Percentiles rank a stretch among this genome's conserved stretches.
phyloP scores from a whole-genome alignment of 2,888 invertebrate genomes.

The Adineta ricciae region DNA sequence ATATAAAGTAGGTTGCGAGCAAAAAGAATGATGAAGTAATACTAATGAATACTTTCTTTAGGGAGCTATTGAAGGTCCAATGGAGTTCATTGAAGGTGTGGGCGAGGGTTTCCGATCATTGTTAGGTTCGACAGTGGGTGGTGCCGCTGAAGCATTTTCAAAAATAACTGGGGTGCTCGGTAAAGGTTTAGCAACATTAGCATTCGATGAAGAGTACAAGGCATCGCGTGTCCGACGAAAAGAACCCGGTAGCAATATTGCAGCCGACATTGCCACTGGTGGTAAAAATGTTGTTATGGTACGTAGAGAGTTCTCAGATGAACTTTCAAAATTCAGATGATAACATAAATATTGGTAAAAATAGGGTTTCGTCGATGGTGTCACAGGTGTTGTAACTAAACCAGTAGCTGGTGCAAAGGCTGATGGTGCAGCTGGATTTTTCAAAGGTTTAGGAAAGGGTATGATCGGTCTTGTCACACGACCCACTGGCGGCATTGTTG shows the following conservation, averaged over 20 bases:
- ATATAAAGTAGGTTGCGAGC: constrained; percentile 55
- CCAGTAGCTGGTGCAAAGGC: constrained; percentile 61
- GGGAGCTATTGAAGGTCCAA: constrained; percentile 81
- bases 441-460: constrained; percentile 46
- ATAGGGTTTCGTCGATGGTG: constrained; percentile 76
- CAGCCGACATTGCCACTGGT: not conserved
- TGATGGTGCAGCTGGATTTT: not conserved
- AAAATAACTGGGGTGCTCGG: constrained; percentile 61
- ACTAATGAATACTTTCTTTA: constrained; percentile 42
- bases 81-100: constrained; percentile 94
- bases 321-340: constrained; percentile 79
- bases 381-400: constrained; percentile 83
- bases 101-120: constrained; percentile 82
- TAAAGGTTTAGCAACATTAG: constrained; percentile 79
- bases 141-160: constrained; percentile 90
- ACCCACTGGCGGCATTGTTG: constrained; percentile 85
- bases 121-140: constrained; percentile 90
- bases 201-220: constrained; percentile 88
- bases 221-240: constrained; percentile 55
- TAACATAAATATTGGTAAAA: constrained; percentile 86
- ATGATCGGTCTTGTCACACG: constrained; percentile 96
- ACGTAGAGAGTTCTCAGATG: constrained; percentile 85
- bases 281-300: constrained; percentile 46
- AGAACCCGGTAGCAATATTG: not conserved
- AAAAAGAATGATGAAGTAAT: no score